Evolutionary conservation across 2,888 invertebrate species (phyloP), one percentile per base, ranked within the genome.

Genomic region (Gastrophysa polygoni): DNA sequence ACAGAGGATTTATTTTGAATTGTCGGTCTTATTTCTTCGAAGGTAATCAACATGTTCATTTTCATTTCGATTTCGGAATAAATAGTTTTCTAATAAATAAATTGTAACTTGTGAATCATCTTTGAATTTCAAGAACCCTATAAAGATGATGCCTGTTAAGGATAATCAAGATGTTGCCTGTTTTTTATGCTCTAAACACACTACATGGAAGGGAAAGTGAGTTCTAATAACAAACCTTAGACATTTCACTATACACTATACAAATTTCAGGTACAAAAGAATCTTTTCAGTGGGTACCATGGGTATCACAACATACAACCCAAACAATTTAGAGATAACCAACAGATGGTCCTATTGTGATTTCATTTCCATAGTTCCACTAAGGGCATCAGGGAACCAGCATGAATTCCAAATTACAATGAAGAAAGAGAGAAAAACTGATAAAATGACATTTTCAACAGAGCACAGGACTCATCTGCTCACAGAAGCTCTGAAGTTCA

Each of bases 131-230:
- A 32, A 57, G 46, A 55, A 56, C 50, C 50, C 21, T 34, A 44
- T 20, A 43, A 89, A 86, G 82, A 91, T 90, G 90, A 89, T 88
- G 86, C 90, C 90, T 72, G 84, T 93, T 80, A 91, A 92, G 84
- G 95, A 96, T 83, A 98, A 97, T 85, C 89, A 92, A 78, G 98
- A 99, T 89, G 88, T 97, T 80, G 93, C 95, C 71, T 97, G 98
- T 80, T 99, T 95, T 84, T 89, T 95, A 78, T 96, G 98, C 78
- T 96, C 94, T 32, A 99, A 99, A 84, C 96, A 97, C 82, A 96
- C 93, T 16, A 96, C 93, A 21, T 99, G 98, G 98, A 98, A 96
- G 82, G 99, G 98, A 81, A 98, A 95, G 91, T 93, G 83, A 86
- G 89, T 82, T 54, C 7, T 28, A 54, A 11, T 32, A 28, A 16